Evolutionary conservation across 30 jellyfish, hydroid and myxozoan species (phyloP), one percentile per base, ranked within the genome.

Genomic region (Cassiopea andromeda): DNA sequence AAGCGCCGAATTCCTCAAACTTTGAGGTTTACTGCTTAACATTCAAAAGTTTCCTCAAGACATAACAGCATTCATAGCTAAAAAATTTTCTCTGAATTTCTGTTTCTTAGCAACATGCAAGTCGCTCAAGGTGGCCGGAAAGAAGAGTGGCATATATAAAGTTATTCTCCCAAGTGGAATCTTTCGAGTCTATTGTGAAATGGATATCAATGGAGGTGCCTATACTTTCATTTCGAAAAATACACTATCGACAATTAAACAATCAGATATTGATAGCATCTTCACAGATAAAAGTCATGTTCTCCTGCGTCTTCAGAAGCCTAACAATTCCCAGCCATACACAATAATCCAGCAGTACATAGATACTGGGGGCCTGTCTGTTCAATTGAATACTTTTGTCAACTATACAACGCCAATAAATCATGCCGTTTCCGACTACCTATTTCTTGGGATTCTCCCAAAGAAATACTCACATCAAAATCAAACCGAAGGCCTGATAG

Each of bases 131-230:
- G 3, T 17, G 68, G 17, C 1, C n/a, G 76, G 60, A 44, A 38
- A 19, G 44, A 60, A 8, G 54, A 85, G 93, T 61, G 94, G 94
- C 8, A 17, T 60, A 6, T 78, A 87, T 61, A 68, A 77, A 49
- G 54, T 87, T 44, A 61, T n/a, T 9, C 83, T 87, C 12, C 90
- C 89, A 59, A 64, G 85, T 10, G 94, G 94, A 45, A n/a, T 46
- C 38, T 44, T 76, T 46, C 84, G 48, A 14, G 94, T 87, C 46
- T 87, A 59, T 46, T 87, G 94, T 61, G 94, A 87, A 44, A 87
- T 87, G 94, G 94, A 49, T n/a, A 87, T 73, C 1, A 87, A 87
- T 43, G 94, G 94, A 2, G 94, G 94, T 16, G 90, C 90, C 1
- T 87, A 87, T 76, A 87, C 94, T 27, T 87, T 87, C 77, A 48